Conservation (phyloP, 2,113 vertebrate species). For the Daboia siamensis region DNA sequence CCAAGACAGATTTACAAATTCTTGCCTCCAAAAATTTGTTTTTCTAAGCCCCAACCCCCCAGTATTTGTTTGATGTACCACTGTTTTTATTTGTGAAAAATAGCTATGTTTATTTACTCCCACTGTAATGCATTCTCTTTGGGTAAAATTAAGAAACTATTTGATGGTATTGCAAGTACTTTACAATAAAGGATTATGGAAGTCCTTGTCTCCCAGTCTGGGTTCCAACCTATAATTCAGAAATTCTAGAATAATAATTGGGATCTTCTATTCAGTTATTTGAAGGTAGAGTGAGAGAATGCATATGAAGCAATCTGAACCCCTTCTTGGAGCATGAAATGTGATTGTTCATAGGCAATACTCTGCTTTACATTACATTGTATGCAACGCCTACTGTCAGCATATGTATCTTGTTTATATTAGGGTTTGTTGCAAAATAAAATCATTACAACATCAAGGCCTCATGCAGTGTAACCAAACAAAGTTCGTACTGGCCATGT, state of each 20-base stretch:
- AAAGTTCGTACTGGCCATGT: slow-evolving; percentile 32
- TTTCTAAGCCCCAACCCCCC: neutral
- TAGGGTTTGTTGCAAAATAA: slow-evolving; percentile 15
- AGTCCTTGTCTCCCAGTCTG: neutral
- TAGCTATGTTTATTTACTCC: neutral
- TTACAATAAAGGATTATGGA: neutral
- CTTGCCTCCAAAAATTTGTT: neutral
- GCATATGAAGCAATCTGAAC: neutral
- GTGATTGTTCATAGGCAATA: neutral
- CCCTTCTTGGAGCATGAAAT: neutral
- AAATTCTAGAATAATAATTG: neutral
- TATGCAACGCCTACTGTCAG: slow-evolving; percentile 33
- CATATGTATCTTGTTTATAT: slow-evolving; percentile 35
- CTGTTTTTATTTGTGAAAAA: neutral
- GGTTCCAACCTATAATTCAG: neutral
- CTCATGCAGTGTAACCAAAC: slow-evolving; percentile 38
- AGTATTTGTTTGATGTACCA: neutral
- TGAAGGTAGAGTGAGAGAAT: neutral
- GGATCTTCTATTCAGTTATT: neutral
- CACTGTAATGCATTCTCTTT: neutral
- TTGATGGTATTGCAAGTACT: neutral
- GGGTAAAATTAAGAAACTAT: neutral
- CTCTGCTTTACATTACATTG: slow-evolving; percentile 23
- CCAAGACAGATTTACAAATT: neutral
- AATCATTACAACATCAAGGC: slow-evolving; percentile 45